Evolutionary conservation across 2,113 vertebrate species (phyloP).

Genomic region (Probosciger aterrimus): DNA sequence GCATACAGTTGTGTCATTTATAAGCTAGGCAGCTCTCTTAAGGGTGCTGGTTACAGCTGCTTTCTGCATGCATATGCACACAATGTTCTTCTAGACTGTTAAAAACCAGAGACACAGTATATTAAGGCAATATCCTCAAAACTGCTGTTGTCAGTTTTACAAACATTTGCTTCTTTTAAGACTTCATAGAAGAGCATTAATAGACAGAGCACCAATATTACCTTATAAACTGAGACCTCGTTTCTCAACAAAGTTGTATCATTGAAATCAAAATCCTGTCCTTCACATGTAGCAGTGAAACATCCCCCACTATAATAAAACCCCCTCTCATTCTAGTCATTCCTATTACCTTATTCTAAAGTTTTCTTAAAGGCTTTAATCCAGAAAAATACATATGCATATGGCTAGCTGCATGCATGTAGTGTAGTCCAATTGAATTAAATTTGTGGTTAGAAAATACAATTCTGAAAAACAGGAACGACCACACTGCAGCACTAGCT

Average conservation of each 20-base stretch:
- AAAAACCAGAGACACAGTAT: neutral
- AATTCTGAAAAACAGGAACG: neutral
- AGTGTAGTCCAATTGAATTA: neutral
- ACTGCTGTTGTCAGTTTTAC: neutral
- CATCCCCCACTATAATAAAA: neutral
- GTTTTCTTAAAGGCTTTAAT: neutral
- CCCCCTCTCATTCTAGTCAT: neutral
- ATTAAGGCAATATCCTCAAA: neutral
- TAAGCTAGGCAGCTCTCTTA: neutral
- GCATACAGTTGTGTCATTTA: neutral
- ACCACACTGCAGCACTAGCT: neutral
- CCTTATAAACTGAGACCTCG: neutral
- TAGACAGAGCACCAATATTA: rapidly evolving
- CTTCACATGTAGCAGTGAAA: neutral
- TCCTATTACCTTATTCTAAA: neutral
- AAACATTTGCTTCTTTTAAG: neutral
- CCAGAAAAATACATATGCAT: neutral
- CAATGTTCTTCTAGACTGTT: neutral
- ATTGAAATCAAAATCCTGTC: neutral
- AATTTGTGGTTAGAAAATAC: neutral
- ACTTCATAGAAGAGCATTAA: neutral
- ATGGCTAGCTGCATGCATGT: neutral
- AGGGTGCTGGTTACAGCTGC: neutral
- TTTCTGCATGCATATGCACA: neutral
- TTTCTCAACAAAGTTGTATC: neutral